Base-by-base conservation (phyloP, 2,888 invertebrate species). In the Onthophagus sagittarius region DNA sequence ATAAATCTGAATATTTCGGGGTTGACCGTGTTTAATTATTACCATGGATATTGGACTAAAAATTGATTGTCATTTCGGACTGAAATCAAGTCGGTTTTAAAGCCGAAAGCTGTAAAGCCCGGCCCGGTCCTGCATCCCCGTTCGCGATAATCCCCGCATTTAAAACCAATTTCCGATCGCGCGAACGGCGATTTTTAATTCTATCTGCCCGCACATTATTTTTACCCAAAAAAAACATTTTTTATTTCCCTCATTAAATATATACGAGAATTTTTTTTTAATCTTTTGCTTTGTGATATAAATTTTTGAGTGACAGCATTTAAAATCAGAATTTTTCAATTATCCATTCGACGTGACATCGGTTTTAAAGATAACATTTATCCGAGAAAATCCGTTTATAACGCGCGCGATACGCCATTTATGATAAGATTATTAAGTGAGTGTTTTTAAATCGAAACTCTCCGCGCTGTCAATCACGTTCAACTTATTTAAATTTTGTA, bases 101-200 rank as follows among this genome's bases (percentile, higher is more conserved):
- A 76, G 75, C 76, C 74, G 73, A 76, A 77, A 76, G 73, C 78
- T 77, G 80, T 76, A 80, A 81, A 81, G 80, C 82, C 79, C 78
- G 78, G 78, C 79, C 79, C 80, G 39, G 39, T 53, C 11, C 79
- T 78, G 67, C 78, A 80, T 78, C 82, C 80, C 81, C 80, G 81
- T 82, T 83, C 81, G 80, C 77, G 79, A 80, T 83, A 83, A 83
- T 83, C 83, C 82, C 78, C 76, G 81, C 78, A 82, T 83, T 83
- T 82, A 80, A 83, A 83, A 83, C 83, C 83, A 83, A 83, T 84
- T 84, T 77, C 76, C 79, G 78, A 78, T 79, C 79, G 78, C 32
- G 67, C 67, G 32, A 67, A 31, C 78, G 72, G 79, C 80, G 82
- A 82, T 82, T 82, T 83, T 83, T 81, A 80, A 80, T 81, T 81